Percentiles rank a stretch among this genome's conserved stretches.
These are phyloP conservation scores for Triplophysa dalaica DNA, from an alignment of 2,113 vertebrate species.

Conservation along the genomic window DNA sequence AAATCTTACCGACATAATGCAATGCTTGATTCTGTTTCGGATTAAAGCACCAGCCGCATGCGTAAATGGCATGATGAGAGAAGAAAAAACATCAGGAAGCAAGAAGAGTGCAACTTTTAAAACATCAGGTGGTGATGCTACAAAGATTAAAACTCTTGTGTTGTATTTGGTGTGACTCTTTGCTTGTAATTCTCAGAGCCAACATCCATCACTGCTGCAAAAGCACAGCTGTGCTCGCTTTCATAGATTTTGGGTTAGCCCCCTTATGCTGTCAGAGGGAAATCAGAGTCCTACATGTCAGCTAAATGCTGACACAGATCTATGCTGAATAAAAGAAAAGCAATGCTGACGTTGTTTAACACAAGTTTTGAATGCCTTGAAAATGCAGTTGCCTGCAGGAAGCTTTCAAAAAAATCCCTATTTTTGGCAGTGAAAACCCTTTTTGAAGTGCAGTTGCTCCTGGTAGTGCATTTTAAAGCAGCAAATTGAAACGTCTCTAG, in stretches of 20 bases:
- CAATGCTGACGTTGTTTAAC: slow-evolving; percentile 1
- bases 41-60: background rate
- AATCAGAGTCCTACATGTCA: slow-evolving; percentile 27
- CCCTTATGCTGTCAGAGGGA: slow-evolving; percentile 27
- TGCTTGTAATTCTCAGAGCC: background rate
- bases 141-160: slow-evolving; percentile 15
- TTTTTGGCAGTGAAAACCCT: slow-evolving; percentile 68
- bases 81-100: background rate
- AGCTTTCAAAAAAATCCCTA: slow-evolving; percentile 24
- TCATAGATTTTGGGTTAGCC: slow-evolving; percentile 15
- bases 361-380: slow-evolving; percentile 16
- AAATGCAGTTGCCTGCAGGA: slow-evolving; percentile 34
- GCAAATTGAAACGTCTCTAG: slow-evolving; percentile 47
- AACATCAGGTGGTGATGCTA: slow-evolving; percentile 16
- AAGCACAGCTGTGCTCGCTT: slow-evolving; percentile 20
- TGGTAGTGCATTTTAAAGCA: slow-evolving; percentile 34
- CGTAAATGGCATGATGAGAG: background rate
- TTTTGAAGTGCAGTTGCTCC: slow-evolving; percentile 66
- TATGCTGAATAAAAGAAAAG: slow-evolving; percentile 40
- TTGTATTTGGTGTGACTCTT: background rate
- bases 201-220: background rate
- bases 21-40: too few species aligned
- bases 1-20: too few species aligned
- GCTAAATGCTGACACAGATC: slow-evolving; percentile 45
- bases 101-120: background rate